Conservation (phyloP, 2,888 invertebrate genomes). For the Spodoptera exigua region DNA sequence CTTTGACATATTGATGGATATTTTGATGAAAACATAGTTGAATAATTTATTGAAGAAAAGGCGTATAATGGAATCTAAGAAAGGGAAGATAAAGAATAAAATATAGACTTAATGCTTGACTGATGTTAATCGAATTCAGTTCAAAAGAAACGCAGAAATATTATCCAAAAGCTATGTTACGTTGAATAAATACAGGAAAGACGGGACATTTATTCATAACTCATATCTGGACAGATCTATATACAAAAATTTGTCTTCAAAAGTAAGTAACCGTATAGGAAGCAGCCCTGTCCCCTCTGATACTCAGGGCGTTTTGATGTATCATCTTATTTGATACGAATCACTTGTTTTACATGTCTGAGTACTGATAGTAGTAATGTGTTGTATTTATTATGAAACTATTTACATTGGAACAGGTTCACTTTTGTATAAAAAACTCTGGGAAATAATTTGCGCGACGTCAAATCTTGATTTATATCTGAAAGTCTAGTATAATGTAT, state of each 20-base stretch:
- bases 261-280: constrained; percentile 32
- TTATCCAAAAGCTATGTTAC: constrained; percentile 7
- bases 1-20: constrained; percentile 5
- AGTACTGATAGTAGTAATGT: constrained; percentile 62
- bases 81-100: too few species aligned
- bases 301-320: constrained; percentile 75
- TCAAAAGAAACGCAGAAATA: neutral
- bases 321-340: constrained; percentile 78
- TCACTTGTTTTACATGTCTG: constrained; percentile 69
- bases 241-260: constrained; percentile 43
- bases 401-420: constrained; percentile 39
- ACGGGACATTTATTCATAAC: constrained; percentile 42
- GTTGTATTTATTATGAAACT: constrained; percentile 57
- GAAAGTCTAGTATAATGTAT: constrained; percentile 30
- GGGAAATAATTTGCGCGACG: constrained; percentile 40
- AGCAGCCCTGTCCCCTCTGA: constrained; percentile 55
- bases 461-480: constrained; percentile 44
- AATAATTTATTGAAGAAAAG: too few species aligned
- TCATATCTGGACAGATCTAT: constrained; percentile 48
- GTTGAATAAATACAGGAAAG: constrained; percentile 33
- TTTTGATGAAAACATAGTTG: too few species aligned
- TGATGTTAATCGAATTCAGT: too few species aligned
- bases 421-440: constrained; percentile 31
- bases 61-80: too few species aligned
- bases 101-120: neutral